phyloP scores from a whole-genome alignment of 2,888 invertebrate genomes.

The Epinotia nisella region DNA sequence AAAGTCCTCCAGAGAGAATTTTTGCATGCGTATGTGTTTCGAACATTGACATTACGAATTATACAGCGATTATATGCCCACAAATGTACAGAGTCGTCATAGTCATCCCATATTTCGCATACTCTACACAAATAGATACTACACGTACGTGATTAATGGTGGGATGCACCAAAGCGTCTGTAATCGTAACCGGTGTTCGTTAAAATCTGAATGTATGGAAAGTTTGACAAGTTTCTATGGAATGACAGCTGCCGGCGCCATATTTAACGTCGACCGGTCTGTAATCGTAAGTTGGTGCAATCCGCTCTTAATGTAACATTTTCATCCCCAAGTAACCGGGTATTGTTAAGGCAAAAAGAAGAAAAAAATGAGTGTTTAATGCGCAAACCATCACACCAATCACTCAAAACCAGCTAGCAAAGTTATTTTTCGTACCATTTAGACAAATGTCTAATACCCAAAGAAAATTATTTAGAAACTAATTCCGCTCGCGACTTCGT shows the following conservation, averaged over 20 bases:
- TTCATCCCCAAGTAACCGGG: neutral
- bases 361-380: too few relatives aligned
- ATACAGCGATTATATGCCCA: slow-evolving; percentile 8
- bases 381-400: too few relatives aligned
- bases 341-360: too few relatives aligned
- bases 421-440: neutral
- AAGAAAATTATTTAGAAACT: neutral
- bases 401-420: too few relatives aligned
- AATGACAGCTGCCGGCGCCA: too few relatives aligned
- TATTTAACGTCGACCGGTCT: too few relatives aligned
- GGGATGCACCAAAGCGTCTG: too few relatives aligned
- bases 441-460: neutral
- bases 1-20: neutral
- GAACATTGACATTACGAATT: neutral
- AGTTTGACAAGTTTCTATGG: too few relatives aligned
- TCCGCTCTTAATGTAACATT: neutral
- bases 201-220: too few relatives aligned
- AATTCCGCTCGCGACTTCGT: too few relatives aligned
- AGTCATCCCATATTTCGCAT: neutral
- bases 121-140: neutral
- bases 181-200: too few relatives aligned
- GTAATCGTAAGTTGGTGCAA: too few relatives aligned
- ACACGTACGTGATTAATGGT: neutral
- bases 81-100: neutral
- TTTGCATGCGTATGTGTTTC: neutral